A percentile compares a stretch with the other conserved stretches of the same genome.
phyloP scores from a whole-genome alignment of 2,797 vertebrate genomes.

The Chromobotia macracanthus region DNA sequence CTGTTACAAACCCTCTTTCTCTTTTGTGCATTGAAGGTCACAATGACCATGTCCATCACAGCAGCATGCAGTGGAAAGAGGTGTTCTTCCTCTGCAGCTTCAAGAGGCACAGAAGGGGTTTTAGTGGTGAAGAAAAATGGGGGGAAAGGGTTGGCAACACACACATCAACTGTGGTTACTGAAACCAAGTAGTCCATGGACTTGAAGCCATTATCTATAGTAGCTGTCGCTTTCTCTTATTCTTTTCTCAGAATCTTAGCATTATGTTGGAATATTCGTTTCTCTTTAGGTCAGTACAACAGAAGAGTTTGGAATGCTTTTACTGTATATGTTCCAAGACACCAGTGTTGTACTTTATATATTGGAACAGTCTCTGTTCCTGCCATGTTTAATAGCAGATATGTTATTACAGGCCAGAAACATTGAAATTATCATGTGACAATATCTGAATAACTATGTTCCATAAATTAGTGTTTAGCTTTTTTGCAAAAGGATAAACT shows the following conservation, averaged over 20 bases:
- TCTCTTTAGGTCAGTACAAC: slow-evolving; percentile 34
- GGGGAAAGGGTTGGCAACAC: slow-evolving; percentile 27
- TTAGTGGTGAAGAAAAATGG: slow-evolving; percentile 18
- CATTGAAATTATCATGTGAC: slow-evolving; percentile 35
- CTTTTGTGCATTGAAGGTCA: neutral
- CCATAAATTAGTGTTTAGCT: slow-evolving; percentile 35
- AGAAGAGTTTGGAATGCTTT: slow-evolving; percentile 17
- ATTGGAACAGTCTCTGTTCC: slow-evolving; percentile 17
- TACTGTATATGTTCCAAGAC: slow-evolving; percentile 17
- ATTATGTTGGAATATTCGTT: slow-evolving; percentile 25
- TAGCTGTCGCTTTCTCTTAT: neutral
- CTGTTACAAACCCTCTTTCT: neutral
- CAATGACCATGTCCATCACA: neutral
- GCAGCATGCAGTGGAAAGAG: slow-evolving; percentile 13
- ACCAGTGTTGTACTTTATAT: neutral
- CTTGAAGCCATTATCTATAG: slow-evolving; percentile 25
- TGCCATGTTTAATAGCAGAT: slow-evolving; percentile 29
- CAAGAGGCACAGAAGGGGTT: slow-evolving; percentile 40
- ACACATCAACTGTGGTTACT: slow-evolving; percentile 43
- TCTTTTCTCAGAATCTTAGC: neutral
- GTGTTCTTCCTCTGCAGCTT: slow-evolving; percentile 29
- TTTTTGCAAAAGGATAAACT: slow-evolving; percentile 23
- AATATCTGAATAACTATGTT: slow-evolving; percentile 13
- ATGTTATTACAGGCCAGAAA: slow-evolving; percentile 35
- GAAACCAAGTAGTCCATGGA: slow-evolving; percentile 31